phyloP scores from a whole-genome alignment of 1,140 invertebrate genomes.

The Marisa cornuarietis region DNA sequence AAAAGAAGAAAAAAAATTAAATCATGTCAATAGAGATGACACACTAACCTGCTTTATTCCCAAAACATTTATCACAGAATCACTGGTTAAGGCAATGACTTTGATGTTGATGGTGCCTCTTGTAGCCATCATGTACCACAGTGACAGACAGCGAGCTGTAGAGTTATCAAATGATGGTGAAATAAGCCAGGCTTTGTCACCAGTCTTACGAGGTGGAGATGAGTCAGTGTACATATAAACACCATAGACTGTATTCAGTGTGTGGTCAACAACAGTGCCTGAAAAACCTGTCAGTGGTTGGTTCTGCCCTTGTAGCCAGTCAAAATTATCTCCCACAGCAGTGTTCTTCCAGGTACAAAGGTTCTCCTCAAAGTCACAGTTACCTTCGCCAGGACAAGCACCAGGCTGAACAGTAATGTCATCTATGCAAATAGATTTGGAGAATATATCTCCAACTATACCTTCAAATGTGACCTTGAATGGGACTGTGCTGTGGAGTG shows the following conservation, averaged over 20 bases:
- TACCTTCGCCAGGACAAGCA: constrained; percentile 31
- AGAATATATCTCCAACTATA: constrained; percentile 40
- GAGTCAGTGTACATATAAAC: constrained; percentile 63
- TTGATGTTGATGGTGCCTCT: constrained; percentile 81
- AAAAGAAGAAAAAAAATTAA: too few species aligned
- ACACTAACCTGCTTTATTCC: too few species aligned
- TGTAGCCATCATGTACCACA: constrained; percentile 81
- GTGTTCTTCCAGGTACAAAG: constrained; percentile 56
- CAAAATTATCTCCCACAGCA: constrained; percentile 48
- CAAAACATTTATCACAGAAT: too few species aligned
- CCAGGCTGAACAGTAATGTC: constrained; percentile 36
- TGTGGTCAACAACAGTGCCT: constrained; percentile 50
- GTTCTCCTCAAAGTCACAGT: constrained; percentile 58
- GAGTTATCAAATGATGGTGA: constrained; percentile 41
- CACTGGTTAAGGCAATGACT: constrained; percentile 60
- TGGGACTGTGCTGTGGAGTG: constrained; percentile 5
- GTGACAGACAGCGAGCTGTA: constrained; percentile 63
- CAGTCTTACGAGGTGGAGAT: constrained; percentile 42
- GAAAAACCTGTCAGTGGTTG: constrained; percentile 33
- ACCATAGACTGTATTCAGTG: constrained; percentile 53
- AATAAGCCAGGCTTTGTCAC: constrained; percentile 51
- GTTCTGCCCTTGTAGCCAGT: constrained; percentile 51
- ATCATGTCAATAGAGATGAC: too few species aligned
- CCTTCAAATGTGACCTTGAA: constrained; percentile 56
- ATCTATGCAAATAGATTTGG: constrained; percentile 56